phyloP scores from a whole-genome alignment of 2,113 vertebrate genomes.

The Genyomyrus donnyi region DNA sequence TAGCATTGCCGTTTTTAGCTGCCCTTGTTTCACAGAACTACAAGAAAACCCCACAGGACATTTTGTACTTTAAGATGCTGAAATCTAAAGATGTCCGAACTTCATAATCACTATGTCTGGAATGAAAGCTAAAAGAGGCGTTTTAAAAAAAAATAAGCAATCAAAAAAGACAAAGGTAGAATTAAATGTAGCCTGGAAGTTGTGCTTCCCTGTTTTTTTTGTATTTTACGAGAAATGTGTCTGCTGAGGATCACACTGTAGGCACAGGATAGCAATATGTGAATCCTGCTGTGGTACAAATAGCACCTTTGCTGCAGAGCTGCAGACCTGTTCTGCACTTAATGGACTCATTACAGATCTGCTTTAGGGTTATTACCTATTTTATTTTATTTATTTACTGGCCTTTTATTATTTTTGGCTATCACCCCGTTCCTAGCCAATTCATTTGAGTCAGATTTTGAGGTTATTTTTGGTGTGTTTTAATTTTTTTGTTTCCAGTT shows the following conservation, averaged over 20 bases:
- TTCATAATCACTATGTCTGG: neutral
- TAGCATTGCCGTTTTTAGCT: neutral
- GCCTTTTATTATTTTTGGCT: neutral
- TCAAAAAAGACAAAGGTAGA: neutral
- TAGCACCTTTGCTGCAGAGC: neutral
- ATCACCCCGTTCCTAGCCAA: neutral
- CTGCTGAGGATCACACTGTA: neutral
- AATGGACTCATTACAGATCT: neutral
- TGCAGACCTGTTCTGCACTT: neutral
- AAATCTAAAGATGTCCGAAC: neutral
- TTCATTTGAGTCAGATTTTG: neutral
- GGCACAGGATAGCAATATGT: conserved; percentile 7
- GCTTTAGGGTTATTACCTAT: neutral
- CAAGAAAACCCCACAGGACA: neutral
- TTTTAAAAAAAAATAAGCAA: neutral
- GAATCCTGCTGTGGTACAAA: neutral
- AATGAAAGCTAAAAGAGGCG: neutral
- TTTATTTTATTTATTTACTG: neutral
- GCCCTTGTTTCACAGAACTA: neutral
- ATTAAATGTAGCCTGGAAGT: neutral
- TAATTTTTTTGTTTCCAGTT: neutral
- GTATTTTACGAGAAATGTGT: neutral
- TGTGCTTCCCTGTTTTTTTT: neutral
- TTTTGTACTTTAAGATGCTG: neutral
- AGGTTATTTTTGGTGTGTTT: neutral